These are phyloP conservation scores for Epinotia brunnichana DNA, from an alignment of 2,888 invertebrate genomes.

Conservation along the genomic window DNA sequence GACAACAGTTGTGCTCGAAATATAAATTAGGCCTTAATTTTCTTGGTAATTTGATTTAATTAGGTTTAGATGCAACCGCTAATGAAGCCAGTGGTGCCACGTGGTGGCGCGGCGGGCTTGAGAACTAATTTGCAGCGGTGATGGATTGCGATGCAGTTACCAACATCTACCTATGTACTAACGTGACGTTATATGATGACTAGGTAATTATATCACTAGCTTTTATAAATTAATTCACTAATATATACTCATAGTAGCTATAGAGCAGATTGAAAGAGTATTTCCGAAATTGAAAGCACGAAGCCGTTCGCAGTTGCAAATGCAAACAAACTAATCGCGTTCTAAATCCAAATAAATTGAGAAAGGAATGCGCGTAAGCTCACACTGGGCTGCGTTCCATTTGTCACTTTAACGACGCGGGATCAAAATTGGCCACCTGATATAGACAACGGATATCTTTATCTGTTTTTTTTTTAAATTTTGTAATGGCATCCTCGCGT, in stretches of 20 bases:
- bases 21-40: slow-evolving; percentile 47
- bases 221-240: slow-evolving; percentile 2
- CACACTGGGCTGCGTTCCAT: slow-evolving; percentile 60
- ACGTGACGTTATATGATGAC: slow-evolving; percentile 48
- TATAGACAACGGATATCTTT: slow-evolving; percentile 43
- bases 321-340: slow-evolving; percentile 57
- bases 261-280: slow-evolving; percentile 50
- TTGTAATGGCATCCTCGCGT: slow-evolving; percentile 71
- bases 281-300: neutral
- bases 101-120: slow-evolving; percentile 70
- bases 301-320: slow-evolving; percentile 38
- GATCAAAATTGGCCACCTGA: slow-evolving; percentile 67
- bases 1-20: slow-evolving; percentile 60
- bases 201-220: slow-evolving; percentile 52
- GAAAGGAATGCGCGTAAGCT: slow-evolving; percentile 56
- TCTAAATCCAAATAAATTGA: slow-evolving; percentile 58
- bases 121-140: slow-evolving; percentile 76
- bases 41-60: slow-evolving; percentile 40
- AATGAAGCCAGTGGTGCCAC: slow-evolving; percentile 79
- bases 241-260: slow-evolving; percentile 20
- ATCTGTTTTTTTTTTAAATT: slow-evolving; percentile 42
- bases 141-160: slow-evolving; percentile 69
- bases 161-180: slow-evolving; percentile 47
- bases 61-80: slow-evolving; percentile 60
- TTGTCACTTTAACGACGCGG: slow-evolving; percentile 79